Conservation (phyloP, 2,888 invertebrate genomes). For the Tenthredo livida region DNA sequence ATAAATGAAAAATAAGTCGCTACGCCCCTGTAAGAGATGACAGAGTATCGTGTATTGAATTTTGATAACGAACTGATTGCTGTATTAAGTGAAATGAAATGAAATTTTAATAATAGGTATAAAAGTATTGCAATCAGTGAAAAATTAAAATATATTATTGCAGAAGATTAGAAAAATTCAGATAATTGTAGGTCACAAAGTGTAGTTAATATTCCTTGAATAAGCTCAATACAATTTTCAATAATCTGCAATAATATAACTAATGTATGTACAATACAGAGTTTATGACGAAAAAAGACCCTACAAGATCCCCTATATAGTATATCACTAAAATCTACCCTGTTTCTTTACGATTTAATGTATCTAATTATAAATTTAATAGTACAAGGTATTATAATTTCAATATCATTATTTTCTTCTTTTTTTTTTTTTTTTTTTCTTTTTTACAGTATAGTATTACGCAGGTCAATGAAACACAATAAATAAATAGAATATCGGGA, state of each 20-base stretch:
- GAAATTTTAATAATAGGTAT: neutral
- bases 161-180: constrained; percentile 6
- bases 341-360: constrained; percentile 38
- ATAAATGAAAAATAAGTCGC: constrained; percentile 37
- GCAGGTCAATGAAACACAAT: neutral
- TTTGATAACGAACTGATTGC: constrained; percentile 25
- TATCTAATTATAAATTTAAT: constrained; percentile 38
- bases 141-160: constrained; percentile 30
- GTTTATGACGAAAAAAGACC: constrained; percentile 16
- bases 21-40: neutral
- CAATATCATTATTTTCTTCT: neutral
- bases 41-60: neutral
- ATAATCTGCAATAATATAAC: constrained; percentile 25
- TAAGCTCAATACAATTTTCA: constrained; percentile 1
- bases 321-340: constrained; percentile 51
- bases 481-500: constrained; percentile 3
- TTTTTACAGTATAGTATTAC: neutral
- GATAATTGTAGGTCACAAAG: neutral
- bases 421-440: neutral
- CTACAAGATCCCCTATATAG: constrained; percentile 29
- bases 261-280: constrained; percentile 1
- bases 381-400: constrained; percentile 44
- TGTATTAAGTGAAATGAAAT: neutral
- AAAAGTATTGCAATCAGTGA: constrained; percentile 45
- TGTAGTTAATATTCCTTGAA: neutral